Evolutionary conservation across 2,113 vertebrate genomes (phyloP), one percentile per base, ranked within the genome.

Genomic region (Chlorodrepanis virens): DNA sequence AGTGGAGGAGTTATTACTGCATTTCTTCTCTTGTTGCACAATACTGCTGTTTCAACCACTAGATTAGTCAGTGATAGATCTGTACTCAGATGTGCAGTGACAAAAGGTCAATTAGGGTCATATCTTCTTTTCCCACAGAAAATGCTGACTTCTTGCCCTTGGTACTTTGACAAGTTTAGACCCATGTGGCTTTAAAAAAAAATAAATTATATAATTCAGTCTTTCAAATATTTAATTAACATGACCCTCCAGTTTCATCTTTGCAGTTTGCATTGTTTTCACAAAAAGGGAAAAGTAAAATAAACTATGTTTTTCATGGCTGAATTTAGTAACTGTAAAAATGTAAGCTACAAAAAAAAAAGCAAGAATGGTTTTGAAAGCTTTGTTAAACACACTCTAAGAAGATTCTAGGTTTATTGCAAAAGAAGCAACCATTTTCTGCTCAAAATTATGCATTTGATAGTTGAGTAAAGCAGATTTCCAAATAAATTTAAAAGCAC

Each of bases 121-220:
- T 18, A 9, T 60, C 60, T 71, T 57, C 12, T 71, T 85, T 89
- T 87, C 33, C 23, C 12, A 50, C 0, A 0, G 50, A 74, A 92
- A 74, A 82, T 59, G 21, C 4, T 65, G 42, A 82, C 4, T 59
- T 19, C 59, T 81, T n/a, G 7, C 9, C 8, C 14, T 69, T 61
- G 53, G 14, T 76, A 44, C 83, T 89, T 87, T 81, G 47, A n/a
- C 25, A 81, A 45, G 5, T 74, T 83, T 74, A 74, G 42, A 50
- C 24, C 7, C 5, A 0, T 0, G 2, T 42, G 18, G 5, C 9
- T 88, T 85, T 4, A 1, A 15, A 29, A 35, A 65, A 31, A 28
- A 19, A 7, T 5, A 52, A 65, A 7, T 12, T 42, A 47, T 72
- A 5, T 59, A 79, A 14, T 39, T 10, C 33, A 37, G 19, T 44